Evolutionary conservation across 2,888 invertebrate genomes (phyloP).

Genomic region (Nyleta sp.): DNA sequence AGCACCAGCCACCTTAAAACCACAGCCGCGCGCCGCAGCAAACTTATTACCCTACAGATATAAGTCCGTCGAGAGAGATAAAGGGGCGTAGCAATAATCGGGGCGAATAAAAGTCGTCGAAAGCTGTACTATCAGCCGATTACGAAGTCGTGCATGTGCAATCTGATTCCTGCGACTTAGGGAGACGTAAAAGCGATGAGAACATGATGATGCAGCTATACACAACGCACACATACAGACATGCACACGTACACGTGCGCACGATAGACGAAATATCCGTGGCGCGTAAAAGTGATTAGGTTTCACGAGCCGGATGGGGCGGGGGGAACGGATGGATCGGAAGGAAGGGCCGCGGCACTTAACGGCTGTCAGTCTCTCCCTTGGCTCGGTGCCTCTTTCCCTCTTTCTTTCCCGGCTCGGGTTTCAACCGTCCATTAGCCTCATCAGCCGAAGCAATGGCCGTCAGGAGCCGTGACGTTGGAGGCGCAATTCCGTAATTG

Average conservation of each 20-base stretch:
- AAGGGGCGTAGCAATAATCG: constrained; percentile 55
- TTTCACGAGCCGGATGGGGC: constrained; percentile 74
- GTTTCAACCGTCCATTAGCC: constrained; percentile 82
- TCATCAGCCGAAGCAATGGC: constrained; percentile 79
- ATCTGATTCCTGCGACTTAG: constrained; percentile 69
- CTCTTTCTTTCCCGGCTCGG: constrained; percentile 72
- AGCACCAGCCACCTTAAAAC: constrained; percentile 8
- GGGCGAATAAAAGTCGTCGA: constrained; percentile 53
- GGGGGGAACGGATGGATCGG: constrained; percentile 63
- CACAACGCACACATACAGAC: constrained; percentile 63
- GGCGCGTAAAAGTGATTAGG: constrained; percentile 77
- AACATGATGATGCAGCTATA: constrained; percentile 48
- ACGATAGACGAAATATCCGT: constrained; percentile 75
- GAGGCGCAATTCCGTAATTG: constrained; percentile 78
- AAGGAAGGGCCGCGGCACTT: constrained; percentile 78
- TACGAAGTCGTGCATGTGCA: constrained; percentile 71
- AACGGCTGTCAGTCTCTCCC: constrained; percentile 80
- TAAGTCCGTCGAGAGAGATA: constrained; percentile 52
- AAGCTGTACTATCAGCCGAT: constrained; percentile 65
- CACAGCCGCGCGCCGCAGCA: constrained; percentile 5
- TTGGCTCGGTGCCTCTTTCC: constrained; percentile 70
- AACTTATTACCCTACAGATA: constrained; percentile 47
- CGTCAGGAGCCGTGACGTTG: constrained; percentile 70
- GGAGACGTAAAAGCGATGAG: constrained; percentile 46
- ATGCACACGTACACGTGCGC: too few relatives aligned